Percentiles rank a stretch among this genome's conserved stretches.
phyloP scores from a whole-genome alignment of 2,888 invertebrate species.

The Protula sp. region DNA sequence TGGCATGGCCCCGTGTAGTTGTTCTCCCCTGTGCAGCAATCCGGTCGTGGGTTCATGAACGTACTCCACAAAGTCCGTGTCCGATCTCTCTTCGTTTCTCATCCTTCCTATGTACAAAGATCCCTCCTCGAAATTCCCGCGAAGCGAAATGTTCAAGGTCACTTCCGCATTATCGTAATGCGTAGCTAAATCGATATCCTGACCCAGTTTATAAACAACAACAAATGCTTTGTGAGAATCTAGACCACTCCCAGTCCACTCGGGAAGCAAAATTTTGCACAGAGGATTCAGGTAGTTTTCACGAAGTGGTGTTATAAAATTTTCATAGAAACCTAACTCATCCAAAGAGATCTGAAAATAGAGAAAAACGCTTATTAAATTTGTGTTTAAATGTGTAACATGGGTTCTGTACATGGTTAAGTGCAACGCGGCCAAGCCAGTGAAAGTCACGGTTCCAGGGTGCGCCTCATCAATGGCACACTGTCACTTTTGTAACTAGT shows the following conservation, averaged over 20 bases:
- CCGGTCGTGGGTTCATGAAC: slow-evolving; percentile 39
- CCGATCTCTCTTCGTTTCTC: slow-evolving; percentile 26
- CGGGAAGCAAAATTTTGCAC: slow-evolving; percentile 44
- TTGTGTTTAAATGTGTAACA: too few species aligned
- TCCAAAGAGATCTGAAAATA: slow-evolving; percentile 47
- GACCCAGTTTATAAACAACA: slow-evolving; percentile 45
- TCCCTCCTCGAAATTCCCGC: slow-evolving; percentile 49
- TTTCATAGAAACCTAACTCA: slow-evolving; percentile 52
- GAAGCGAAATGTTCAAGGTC: slow-evolving; percentile 53
- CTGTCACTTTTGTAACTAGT: too few species aligned
- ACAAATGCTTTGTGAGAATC: slow-evolving; percentile 56
- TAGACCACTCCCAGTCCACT: slow-evolving; percentile 45
- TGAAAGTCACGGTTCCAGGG: too few species aligned
- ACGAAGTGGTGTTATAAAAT: slow-evolving; percentile 47
- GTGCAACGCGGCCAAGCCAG: too few species aligned
- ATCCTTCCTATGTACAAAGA: slow-evolving; percentile 51
- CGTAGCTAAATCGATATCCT: slow-evolving; percentile 49
- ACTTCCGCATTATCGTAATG: slow-evolving; percentile 55
- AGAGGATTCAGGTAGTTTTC: slow-evolving; percentile 47
- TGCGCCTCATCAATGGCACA: too few species aligned
- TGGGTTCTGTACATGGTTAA: too few species aligned
- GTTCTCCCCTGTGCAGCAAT: slow-evolving; percentile 53
- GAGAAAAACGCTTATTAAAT: neutral
- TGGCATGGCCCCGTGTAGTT: slow-evolving; percentile 53
- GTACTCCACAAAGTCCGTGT: slow-evolving; percentile 18